These are phyloP conservation scores for Mustela lutreola DNA, from an alignment of 2,113 vertebrate genomes.

Conservation along the genomic window DNA sequence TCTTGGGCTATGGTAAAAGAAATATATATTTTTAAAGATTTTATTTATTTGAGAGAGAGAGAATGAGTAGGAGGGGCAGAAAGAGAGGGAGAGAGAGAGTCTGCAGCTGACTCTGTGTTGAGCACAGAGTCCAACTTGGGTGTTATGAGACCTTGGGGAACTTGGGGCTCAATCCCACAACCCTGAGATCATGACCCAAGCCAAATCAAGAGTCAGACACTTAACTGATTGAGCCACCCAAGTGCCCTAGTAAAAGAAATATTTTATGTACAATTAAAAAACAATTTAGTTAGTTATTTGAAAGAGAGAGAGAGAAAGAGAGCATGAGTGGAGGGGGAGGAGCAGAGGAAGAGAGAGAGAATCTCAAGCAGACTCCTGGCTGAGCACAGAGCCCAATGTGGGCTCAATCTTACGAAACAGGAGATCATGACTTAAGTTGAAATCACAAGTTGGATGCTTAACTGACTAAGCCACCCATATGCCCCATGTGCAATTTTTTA, in stretches of 20 bases:
- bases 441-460: not conserved
- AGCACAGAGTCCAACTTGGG: not conserved
- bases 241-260: not conserved
- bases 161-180: not conserved
- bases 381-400: not conserved
- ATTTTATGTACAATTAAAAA: not conserved
- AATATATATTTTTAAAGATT: not conserved
- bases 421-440: not conserved
- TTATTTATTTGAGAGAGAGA: not conserved
- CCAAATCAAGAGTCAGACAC: not conserved
- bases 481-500: not conserved
- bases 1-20: not conserved
- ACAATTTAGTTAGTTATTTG: not conserved
- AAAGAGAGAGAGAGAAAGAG: not conserved
- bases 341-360: not conserved
- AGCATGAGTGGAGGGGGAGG: not conserved
- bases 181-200: not conserved
- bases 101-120: not conserved
- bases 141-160: not conserved
- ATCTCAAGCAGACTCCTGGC: not conserved
- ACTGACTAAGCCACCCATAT: not conserved
- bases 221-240: not conserved
- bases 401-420: not conserved
- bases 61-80: not conserved
- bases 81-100: not conserved